These are phyloP conservation scores for Catharus ustulatus DNA, from an alignment of 2,797 vertebrate species.

Conservation along the genomic window DNA sequence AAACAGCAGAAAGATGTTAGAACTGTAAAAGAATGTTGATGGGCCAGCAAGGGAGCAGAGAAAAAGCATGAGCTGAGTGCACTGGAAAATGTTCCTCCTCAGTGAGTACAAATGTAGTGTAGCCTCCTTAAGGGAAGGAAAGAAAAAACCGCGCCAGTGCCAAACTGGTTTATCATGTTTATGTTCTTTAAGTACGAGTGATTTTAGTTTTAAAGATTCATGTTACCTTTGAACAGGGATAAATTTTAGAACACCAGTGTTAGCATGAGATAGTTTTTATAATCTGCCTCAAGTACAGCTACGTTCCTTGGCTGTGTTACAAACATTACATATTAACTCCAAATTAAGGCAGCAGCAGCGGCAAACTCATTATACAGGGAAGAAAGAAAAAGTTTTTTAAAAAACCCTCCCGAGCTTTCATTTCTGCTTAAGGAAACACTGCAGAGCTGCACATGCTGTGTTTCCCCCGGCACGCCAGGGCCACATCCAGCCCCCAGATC, in stretches of 20 bases:
- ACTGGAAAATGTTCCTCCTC: neutral
- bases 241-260: conserved; percentile 46
- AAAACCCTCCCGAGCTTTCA: conserved; percentile 3
- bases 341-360: conserved; percentile 63
- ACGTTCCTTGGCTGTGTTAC: conserved; percentile 39
- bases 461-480: neutral
- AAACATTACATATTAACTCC: conserved; percentile 68
- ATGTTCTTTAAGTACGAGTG: conserved; percentile 46
- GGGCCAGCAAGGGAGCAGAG: conserved; percentile 12
- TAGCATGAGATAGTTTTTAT: conserved; percentile 49
- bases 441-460: neutral
- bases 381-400: neutral
- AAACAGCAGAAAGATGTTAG: conserved; percentile 16
- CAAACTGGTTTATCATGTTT: conserved; percentile 67
- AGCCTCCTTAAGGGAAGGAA: conserved; percentile 27
- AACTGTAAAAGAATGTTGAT: neutral
- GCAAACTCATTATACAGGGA: conserved; percentile 48
- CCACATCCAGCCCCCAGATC: neutral
- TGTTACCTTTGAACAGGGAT: conserved; percentile 61
- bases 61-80: neutral
- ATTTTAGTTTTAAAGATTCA: conserved; percentile 61
- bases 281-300: conserved; percentile 39
- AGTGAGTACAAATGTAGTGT: neutral
- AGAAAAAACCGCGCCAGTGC: neutral
- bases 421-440: conserved; percentile 41